Conservation (phyloP, 2,888 invertebrate species). For the Rhagophthalmus giganteus region DNA sequence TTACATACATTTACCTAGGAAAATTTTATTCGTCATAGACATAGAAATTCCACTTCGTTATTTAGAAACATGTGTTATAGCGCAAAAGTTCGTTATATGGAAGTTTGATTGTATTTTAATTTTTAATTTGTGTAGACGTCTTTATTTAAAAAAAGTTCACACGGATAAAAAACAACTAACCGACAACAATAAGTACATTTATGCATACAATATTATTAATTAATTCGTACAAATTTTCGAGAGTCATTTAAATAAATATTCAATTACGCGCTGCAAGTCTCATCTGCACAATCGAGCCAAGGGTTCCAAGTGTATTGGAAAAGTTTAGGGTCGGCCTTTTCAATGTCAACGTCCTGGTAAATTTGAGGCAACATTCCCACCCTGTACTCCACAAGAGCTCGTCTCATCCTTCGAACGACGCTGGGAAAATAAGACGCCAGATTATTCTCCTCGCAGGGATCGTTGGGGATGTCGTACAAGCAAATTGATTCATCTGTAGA, state of each 20-base stretch:
- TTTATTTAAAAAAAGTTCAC: too few relatives aligned
- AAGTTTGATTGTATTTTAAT: too few relatives aligned
- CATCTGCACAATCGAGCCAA: slow-evolving; percentile 58
- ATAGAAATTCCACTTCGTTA: too few relatives aligned
- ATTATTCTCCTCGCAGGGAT: slow-evolving; percentile 80
- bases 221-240: not conserved
- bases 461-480: slow-evolving; percentile 74
- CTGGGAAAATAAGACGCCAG: slow-evolving; percentile 60
- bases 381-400: slow-evolving; percentile 58
- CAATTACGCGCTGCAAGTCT: slow-evolving; percentile 35
- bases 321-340: slow-evolving; percentile 68
- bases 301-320: slow-evolving; percentile 75
- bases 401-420: slow-evolving; percentile 58
- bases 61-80: too few relatives aligned
- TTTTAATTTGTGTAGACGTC: too few relatives aligned
- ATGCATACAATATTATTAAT: too few relatives aligned
- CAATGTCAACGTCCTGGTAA: slow-evolving; percentile 59
- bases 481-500: slow-evolving; percentile 64
- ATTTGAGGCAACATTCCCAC: slow-evolving; percentile 60
- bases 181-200: too few relatives aligned
- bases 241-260: slow-evolving; percentile 23
- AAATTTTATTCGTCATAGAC: too few relatives aligned
- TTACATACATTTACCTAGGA: too few relatives aligned
- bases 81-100: too few relatives aligned
- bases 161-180: too few relatives aligned